phyloP scores from a whole-genome alignment of 2,888 invertebrate species.

The Tolmerus cingulatus region DNA sequence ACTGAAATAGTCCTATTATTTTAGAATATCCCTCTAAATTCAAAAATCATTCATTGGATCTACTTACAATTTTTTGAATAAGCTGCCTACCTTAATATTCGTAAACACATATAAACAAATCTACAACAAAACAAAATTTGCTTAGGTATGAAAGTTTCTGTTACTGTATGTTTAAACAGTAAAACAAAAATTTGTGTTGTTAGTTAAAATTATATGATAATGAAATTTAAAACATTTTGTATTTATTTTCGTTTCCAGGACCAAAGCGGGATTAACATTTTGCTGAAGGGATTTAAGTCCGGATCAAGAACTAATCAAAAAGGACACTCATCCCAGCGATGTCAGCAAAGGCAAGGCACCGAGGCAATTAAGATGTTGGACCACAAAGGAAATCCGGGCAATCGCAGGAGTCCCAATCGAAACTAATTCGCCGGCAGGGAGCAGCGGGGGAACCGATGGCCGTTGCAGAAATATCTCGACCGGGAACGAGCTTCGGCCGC shows the following conservation, averaged over 20 bases:
- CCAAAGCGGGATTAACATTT: background rate
- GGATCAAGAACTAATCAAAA: background rate
- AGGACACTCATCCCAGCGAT: background rate
- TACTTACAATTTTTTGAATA: too few species aligned
- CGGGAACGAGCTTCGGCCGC: slow-evolving; percentile 32
- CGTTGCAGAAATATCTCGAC: background rate
- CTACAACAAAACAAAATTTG: too few species aligned
- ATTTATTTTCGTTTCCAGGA: background rate
- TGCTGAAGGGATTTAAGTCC: background rate
- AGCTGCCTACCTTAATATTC: too few species aligned
- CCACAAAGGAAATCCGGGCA: background rate
- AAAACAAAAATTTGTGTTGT: too few species aligned
- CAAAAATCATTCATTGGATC: too few species aligned
- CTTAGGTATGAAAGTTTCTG: background rate
- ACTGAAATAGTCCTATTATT: too few species aligned
- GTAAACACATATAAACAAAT: too few species aligned
- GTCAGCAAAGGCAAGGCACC: background rate
- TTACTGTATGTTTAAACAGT: too few species aligned
- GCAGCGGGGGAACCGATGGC: slow-evolving; percentile 9
- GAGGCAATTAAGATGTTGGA: background rate
- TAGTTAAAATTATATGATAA: background rate
- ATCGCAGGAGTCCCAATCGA: background rate
- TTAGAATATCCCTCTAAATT: too few species aligned
- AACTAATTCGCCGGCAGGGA: background rate
- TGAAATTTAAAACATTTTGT: background rate